Evolutionary conservation across 2,797 vertebrate genomes (phyloP), one percentile per base, ranked within the genome.

Genomic region (Oreortyx pictus): DNA sequence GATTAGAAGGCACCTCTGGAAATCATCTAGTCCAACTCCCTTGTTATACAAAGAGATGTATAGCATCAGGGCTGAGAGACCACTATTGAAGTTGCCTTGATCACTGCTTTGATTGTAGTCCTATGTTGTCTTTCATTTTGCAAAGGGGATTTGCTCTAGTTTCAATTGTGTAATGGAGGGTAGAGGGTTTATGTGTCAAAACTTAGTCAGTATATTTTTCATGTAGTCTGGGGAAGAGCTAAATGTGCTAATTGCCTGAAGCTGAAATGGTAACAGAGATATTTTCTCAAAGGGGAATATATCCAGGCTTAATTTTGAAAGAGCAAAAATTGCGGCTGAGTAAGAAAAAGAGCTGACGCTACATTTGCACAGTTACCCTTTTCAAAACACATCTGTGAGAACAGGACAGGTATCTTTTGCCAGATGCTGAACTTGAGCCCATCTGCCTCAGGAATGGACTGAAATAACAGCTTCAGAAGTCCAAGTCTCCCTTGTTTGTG

Each of bases 301-400:
- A 62, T 52, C 35, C 43, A 88, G 37, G 68, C 43, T 82, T 77
- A 82, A 80, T 92, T 94, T 82, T 54, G 79, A 81, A 87, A 75
- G 56, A 59, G 19, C 47, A 86, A 22, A 7, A 83, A 9, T n/a
- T 52, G 27, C 14, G 13, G 35, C 4, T 7, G 56, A 84, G 24
- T 22, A 78, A 81, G 71, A 89, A 85, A 66, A 68, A 73, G 12
- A 90, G 25, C n/a, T 73, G 39, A 54, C 4, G 9, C 25, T 78
- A 35, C 23, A 14, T 35, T 37, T 59, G 60, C 6, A 72, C 0
- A 20, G 46, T 52, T 73, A 46, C 16, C 8, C 49, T 85, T 80
- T 92, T 75, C 62, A 93, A 92, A 83, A 56, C 4, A 9, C 6
- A 4, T 44, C 43, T 66, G 31, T 37, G 2, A 6, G 50, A 91